Base-by-base conservation (phyloP, 64 coral and sea anemone genomes). In the Stichodactyla helianthus region DNA sequence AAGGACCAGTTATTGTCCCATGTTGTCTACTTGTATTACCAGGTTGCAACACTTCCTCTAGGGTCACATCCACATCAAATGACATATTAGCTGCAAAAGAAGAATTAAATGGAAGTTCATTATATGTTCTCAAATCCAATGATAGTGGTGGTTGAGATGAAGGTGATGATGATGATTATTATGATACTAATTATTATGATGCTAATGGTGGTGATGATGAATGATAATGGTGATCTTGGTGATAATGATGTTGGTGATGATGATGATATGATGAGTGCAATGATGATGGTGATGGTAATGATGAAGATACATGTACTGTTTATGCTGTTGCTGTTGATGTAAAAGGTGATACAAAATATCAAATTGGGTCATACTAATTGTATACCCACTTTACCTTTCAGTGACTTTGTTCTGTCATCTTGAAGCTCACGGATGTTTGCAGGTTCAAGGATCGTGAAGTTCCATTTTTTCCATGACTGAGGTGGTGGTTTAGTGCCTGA, bases 401-500 rank as follows among this genome's bases (percentile, higher is more conserved):
- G 90, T 44, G 87, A 92, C 27, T 95, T 76, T 19, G 94, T 95
- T 54, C 94, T 85, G 82, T 94, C 90, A 77, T 98, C 92, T 59
- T 98, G 92, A 26, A 91, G 59, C 52, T 98, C 93, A 31, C 92
- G 79, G 19, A 98, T 92, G 51, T 94, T 94, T 6, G 87, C 86
- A 17, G 93, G 96, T 52, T 98, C 96, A 55, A 98, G 83, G 25
- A 95, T 77, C 17, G 90, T 92, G 18, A 98, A 82, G 77, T 98
- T 83, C 96, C 96, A 98, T 84, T 89, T 94, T 76, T 92, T 76
- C 96, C 96, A 98, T 11, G 93, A 92, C 19, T 53, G 82, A 57
- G 96, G 96, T 51, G 87, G 93, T 7, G 96, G 93, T 51, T 79
- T 92, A 19, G 90, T 95, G 17, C 93, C 93, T 95, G 20, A 5